Conservation (phyloP, 2,797 vertebrate genomes). For the Chloroceryle amazona region DNA sequence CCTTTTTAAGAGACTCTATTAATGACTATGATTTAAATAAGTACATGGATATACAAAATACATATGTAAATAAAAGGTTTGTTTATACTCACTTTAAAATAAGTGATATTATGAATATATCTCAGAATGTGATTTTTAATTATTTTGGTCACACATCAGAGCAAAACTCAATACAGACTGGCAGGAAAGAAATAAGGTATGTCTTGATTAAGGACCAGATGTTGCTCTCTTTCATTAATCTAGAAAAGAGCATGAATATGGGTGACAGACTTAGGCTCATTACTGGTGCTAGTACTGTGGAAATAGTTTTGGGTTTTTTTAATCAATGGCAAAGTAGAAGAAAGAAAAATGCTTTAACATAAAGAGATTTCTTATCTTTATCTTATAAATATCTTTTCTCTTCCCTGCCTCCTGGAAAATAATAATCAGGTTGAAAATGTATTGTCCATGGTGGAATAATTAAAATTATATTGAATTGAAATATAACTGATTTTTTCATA, state of each 20-base stretch:
- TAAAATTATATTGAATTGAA: not conserved
- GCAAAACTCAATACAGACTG: not conserved
- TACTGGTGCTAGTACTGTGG: not conserved
- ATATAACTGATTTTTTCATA: not conserved
- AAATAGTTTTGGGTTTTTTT: not conserved
- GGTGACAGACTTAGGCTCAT: not conserved
- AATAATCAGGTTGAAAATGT: not conserved
- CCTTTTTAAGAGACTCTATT: slow-evolving; percentile 9
- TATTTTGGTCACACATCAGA: not conserved
- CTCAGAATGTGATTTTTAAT: not conserved
- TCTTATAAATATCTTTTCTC: not conserved
- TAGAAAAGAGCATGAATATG: not conserved
- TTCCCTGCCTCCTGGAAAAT: not conserved
- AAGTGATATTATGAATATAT: not conserved
- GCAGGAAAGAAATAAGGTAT: not conserved
- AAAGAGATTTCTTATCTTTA: not conserved
- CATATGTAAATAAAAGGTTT: not conserved
- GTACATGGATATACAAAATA: not conserved
- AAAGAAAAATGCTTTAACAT: not conserved
- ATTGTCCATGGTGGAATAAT: not conserved
- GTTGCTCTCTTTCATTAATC: not conserved
- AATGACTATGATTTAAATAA: not conserved
- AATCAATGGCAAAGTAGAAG: not conserved
- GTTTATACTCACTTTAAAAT: not conserved
- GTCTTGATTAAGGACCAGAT: not conserved